Evolutionary conservation across 2,113 vertebrate species (phyloP), one percentile per base, ranked within the genome.

Genomic region (Stomatorhinus ivindoensis): DNA sequence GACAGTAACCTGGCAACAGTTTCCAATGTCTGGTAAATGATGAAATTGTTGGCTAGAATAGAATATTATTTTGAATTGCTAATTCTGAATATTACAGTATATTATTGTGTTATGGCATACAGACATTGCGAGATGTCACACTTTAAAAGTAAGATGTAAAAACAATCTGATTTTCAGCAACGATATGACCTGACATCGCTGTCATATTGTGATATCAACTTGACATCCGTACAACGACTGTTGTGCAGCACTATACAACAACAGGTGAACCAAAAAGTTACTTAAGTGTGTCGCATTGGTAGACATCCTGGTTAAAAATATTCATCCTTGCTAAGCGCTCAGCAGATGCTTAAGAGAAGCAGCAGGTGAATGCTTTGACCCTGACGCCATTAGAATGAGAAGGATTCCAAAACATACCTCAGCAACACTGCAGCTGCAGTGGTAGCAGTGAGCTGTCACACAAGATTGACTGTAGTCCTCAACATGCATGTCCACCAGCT

Each of bases 401-500:
- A 35, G 44, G 46, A 50, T 80, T 47, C n/a, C 24, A 4, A 73
- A 42, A 31, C 42, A 76, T 47, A 44, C 27, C 48, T 87, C 85
- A 87, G 47, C n/a, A 35, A 53, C 11, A n/a, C 31, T 6, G 17
- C 47, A 53, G 50, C 31, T 4, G 27, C 24, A 53, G 50, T 19
- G 13, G 17, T 21, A 19, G 50, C 10, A 35, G n/a, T 31, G 19
- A 42, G 15, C 73, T 55, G 85, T 53, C 50, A 35, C 46, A 31
- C 21, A 92, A 73, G 69, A 61, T 50, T 50, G 93, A 90, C 92
- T 92, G 88, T 90, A 90, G 91, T 91, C 92, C 91, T 94, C 90
- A 90, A 91, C 90, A 90, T 91, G 90, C 92, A 92, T 94, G 92
- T 94, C 91, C 93, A 90, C 91, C 92, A 19, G n/a, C 19, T 46